Evolutionary conservation across 2,888 invertebrate species (phyloP).

Genomic region (Escarpia spicata): DNA sequence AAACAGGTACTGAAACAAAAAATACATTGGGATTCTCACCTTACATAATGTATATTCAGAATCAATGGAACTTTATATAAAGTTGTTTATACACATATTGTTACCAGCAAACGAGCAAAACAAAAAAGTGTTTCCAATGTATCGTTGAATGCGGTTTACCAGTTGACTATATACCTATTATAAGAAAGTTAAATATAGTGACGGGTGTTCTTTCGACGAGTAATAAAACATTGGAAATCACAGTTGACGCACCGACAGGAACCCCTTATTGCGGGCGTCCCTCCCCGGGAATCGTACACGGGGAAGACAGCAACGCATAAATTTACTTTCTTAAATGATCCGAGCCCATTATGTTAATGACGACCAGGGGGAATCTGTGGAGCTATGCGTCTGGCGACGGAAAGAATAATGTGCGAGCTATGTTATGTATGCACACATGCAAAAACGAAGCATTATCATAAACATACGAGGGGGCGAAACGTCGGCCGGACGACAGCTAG

Average conservation of each 20-base stretch:
- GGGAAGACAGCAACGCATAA: neutral
- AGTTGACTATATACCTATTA: neutral
- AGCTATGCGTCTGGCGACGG: neutral
- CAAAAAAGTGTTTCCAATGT: too few species aligned
- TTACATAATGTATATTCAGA: too few species aligned
- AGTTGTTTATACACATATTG: too few species aligned
- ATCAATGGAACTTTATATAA: too few species aligned
- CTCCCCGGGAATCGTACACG: too few species aligned
- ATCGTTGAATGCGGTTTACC: neutral
- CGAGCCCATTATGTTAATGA: neutral
- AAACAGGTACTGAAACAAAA: too few species aligned
- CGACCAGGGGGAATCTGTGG: neutral
- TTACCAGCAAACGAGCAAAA: too few species aligned
- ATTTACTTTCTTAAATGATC: neutral
- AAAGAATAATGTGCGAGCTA: neutral
- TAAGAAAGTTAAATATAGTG: neutral
- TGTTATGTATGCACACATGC: slow-evolving; percentile 13
- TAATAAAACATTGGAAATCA: neutral
- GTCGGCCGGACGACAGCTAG: neutral
- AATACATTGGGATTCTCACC: too few species aligned
- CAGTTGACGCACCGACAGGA: neutral
- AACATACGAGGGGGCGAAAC: slow-evolving; percentile 4
- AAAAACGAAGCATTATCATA: slow-evolving; percentile 11
- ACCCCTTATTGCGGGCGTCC: neutral
- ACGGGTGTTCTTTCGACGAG: neutral